These are phyloP conservation scores for Drosophila trichaetosa DNA, from an alignment of 2,888 invertebrate genomes.

Conservation along the genomic window DNA sequence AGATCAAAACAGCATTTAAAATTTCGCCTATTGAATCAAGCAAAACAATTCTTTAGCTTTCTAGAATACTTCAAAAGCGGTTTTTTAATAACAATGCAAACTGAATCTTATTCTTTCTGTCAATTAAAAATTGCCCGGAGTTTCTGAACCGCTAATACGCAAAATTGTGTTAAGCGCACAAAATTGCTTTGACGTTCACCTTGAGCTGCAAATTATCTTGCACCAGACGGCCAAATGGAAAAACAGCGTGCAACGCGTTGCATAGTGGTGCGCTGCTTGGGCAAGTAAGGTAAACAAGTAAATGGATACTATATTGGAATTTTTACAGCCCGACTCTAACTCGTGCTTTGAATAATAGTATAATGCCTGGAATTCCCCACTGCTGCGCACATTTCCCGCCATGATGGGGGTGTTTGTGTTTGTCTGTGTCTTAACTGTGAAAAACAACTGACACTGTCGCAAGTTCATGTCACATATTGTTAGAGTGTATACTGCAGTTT, in stretches of 20 bases:
- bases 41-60: background rate
- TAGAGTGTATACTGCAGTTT: constrained; percentile 46
- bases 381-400: background rate
- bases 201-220: constrained; percentile 25
- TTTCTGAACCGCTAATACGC: background rate
- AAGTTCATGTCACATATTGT: constrained; percentile 35
- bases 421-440: constrained; percentile 54
- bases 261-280: constrained; percentile 6
- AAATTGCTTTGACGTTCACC: constrained; percentile 16
- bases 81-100: background rate
- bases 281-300: constrained; percentile 3
- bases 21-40: background rate
- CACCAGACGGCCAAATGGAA: constrained; percentile 1
- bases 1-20: background rate
- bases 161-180: constrained; percentile 3
- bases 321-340: constrained; percentile 2
- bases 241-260: constrained; percentile 13
- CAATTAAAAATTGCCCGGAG: background rate
- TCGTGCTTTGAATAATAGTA: constrained; percentile 40
- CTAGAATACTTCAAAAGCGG: background rate
- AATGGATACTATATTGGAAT: constrained; percentile 1
- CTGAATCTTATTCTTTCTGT: background rate
- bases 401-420: background rate
- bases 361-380: constrained; percentile 16
- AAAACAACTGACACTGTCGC: constrained; percentile 40